phyloP scores from a whole-genome alignment of 2,113 vertebrate species.

The Platichthys flesus region DNA sequence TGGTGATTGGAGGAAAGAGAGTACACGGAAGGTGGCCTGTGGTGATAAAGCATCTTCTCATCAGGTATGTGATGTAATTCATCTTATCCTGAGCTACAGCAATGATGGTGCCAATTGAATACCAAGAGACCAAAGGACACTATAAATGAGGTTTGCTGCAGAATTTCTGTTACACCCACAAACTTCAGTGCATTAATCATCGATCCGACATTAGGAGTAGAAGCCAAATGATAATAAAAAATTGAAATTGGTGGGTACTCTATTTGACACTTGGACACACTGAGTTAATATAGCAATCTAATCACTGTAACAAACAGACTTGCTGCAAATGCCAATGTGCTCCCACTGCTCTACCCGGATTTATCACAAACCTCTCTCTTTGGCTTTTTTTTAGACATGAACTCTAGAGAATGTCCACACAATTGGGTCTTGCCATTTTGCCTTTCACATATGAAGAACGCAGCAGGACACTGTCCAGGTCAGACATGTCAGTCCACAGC shows the following conservation, averaged over 20 bases:
- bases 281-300: background rate
- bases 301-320: background rate
- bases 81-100: background rate
- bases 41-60: constrained; percentile 10
- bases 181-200: background rate
- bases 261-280: no score
- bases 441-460: no score
- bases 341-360: background rate
- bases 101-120: constrained; percentile 7
- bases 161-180: background rate
- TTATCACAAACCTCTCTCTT: background rate
- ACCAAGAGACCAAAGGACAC: background rate
- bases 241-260: no score
- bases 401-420: no score
- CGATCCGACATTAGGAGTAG: background rate
- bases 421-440: no score
- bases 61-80: constrained; percentile 1
- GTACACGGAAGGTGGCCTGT: background rate
- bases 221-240: background rate
- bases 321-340: background rate
- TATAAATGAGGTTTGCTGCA: background rate
- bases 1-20: background rate
- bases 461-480: no score
- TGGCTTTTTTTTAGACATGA: no score
- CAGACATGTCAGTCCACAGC: no score